Percentiles rank a stretch among this genome's conserved stretches.
Conservation (phyloP, 2,888 invertebrate species). For the Orchesellides sinensis region DNA sequence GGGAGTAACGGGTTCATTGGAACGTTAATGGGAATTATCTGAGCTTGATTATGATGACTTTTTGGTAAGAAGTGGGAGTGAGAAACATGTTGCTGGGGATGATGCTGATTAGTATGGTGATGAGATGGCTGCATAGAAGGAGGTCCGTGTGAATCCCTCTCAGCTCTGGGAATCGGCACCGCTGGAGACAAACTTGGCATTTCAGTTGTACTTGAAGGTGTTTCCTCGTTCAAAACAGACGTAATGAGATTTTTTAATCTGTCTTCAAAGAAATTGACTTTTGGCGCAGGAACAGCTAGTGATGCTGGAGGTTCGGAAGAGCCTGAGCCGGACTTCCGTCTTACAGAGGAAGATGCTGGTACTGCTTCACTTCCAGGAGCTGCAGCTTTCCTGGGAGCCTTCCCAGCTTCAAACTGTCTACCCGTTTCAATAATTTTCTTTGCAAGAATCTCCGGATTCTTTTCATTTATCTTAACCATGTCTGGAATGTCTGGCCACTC, state of each 20-base stretch:
- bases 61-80: background rate
- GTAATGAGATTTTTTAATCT: slow-evolving; percentile 91
- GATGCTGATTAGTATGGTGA: slow-evolving; percentile 13
- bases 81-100: slow-evolving; percentile 14
- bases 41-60: slow-evolving; percentile 33
- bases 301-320: slow-evolving; percentile 17
- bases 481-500: slow-evolving; percentile 96
- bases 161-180: background rate
- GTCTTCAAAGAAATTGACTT: slow-evolving; percentile 89
- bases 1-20: slow-evolving; percentile 51
- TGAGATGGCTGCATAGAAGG: slow-evolving; percentile 7
- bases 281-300: slow-evolving; percentile 64
- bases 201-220: slow-evolving; percentile 75
- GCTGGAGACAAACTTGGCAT: slow-evolving; percentile 43
- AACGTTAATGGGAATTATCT: slow-evolving; percentile 54
- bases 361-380: slow-evolving; percentile 5
- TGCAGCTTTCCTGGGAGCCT: slow-evolving; percentile 77
- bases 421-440: slow-evolving; percentile 94
- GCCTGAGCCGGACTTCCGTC: slow-evolving; percentile 60
- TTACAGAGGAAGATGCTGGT: slow-evolving; percentile 13
- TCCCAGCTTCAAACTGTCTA: slow-evolving; percentile 88
- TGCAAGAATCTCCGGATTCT: slow-evolving; percentile 92
- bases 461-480: slow-evolving; percentile 90
- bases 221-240: slow-evolving; percentile 91
- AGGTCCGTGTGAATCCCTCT: slow-evolving; percentile 13